These are phyloP conservation scores for Aricia artaxerxes DNA, from an alignment of 2,888 invertebrate species.

Conservation along the genomic window DNA sequence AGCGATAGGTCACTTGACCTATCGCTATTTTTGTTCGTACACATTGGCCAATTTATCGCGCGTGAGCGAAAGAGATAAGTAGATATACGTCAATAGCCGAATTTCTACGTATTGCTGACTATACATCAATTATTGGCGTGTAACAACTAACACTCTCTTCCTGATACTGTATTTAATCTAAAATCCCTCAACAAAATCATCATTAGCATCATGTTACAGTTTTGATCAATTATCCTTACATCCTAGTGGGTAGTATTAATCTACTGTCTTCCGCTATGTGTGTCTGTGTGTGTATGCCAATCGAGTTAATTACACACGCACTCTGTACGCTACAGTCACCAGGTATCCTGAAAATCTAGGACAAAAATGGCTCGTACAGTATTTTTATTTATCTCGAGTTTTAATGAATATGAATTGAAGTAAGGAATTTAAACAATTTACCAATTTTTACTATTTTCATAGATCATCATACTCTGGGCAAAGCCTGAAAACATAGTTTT, in stretches of 20 bases:
- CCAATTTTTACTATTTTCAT: too few species aligned
- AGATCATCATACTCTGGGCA: too few species aligned
- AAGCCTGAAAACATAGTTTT: too few species aligned
- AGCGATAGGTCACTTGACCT: too few species aligned
- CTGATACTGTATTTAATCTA: neutral
- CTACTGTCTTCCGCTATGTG: neutral
- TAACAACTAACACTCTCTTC: neutral
- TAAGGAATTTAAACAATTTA: too few species aligned
- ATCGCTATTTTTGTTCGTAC: too few species aligned
- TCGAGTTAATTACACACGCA: slow-evolving; percentile 14
- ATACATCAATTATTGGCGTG: neutral
- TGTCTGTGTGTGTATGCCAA: neutral
- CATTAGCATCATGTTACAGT: slow-evolving; percentile 21
- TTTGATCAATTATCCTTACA: slow-evolving; percentile 30
- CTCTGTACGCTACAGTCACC: neutral
- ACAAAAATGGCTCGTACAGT: neutral
- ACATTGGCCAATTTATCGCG: too few species aligned
- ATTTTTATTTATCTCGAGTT: too few species aligned
- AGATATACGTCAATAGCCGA: too few species aligned
- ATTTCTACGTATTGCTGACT: too few species aligned
- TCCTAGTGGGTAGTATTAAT: slow-evolving; percentile 2
- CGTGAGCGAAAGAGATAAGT: too few species aligned
- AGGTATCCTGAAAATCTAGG: neutral
- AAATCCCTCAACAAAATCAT: slow-evolving; percentile 7
- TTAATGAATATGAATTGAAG: too few species aligned